Evolutionary conservation across 2,113 vertebrate species (phyloP).

Genomic region (Thoracochromis brauschi): DNA sequence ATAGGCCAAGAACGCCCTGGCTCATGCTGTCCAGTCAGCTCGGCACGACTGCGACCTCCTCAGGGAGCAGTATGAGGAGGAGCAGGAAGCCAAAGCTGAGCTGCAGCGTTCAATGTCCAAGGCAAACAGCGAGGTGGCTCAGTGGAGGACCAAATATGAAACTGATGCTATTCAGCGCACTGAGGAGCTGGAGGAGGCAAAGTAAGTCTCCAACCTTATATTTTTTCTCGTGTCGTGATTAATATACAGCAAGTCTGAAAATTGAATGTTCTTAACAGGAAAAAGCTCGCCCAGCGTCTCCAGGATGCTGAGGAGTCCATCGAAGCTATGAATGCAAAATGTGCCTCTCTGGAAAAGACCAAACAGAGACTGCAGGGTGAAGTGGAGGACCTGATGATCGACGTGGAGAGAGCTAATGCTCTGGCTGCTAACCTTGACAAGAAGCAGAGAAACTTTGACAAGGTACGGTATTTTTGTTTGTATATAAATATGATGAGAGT

Average conservation of each 20-base stretch:
- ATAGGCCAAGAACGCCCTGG: conserved; percentile 59
- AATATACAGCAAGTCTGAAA: background rate
- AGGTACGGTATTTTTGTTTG: conserved; percentile 15
- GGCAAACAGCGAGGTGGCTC: conserved; percentile 59
- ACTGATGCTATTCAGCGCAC: conserved; percentile 63
- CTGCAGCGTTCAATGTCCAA: conserved; percentile 54
- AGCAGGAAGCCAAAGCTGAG: conserved; percentile 57
- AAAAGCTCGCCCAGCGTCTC: conserved; percentile 83
- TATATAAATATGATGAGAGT: background rate
- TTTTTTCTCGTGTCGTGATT: background rate
- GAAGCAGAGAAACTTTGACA: conserved; percentile 73
- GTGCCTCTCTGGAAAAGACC: conserved; percentile 80
- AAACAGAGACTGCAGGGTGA: conserved; percentile 70
- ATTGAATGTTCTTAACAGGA: conserved; percentile 55
- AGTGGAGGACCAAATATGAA: conserved; percentile 63
- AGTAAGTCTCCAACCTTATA: background rate
- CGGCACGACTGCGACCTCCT: conserved; percentile 73
- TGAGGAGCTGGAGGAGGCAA: conserved; percentile 61
- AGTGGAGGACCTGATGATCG: conserved; percentile 69
- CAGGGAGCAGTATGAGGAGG: conserved; percentile 65
- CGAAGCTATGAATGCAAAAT: conserved; percentile 74
- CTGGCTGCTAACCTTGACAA: conserved; percentile 68
- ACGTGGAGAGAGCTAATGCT: conserved; percentile 66
- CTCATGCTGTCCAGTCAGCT: conserved; percentile 66
- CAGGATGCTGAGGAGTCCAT: conserved; percentile 68